phyloP scores from a whole-genome alignment of 2,888 invertebrate species.

The Sphaerophoria taeniata region DNA sequence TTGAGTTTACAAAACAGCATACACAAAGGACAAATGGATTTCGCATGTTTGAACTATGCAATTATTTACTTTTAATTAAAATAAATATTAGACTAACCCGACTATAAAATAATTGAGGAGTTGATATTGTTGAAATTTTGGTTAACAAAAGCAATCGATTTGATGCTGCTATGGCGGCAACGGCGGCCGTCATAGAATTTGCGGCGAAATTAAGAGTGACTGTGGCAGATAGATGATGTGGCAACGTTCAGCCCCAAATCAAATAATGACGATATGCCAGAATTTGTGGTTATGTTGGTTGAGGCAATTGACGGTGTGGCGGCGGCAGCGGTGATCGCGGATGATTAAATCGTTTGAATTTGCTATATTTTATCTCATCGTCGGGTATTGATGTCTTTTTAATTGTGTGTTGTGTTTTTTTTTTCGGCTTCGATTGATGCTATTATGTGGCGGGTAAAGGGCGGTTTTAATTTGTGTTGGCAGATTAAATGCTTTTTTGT shows the following conservation, averaged over 20 bases:
- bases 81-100: constrained; percentile 63
- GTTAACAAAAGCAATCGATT: constrained; percentile 52
- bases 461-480: background rate
- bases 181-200: background rate
- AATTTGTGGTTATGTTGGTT: constrained; percentile 26
- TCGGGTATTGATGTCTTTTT: constrained; percentile 11
- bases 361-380: background rate
- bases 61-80: constrained; percentile 72
- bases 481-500: background rate
- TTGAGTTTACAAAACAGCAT: background rate
- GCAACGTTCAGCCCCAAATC: constrained; percentile 22
- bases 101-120: constrained; percentile 60
- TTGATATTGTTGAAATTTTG: constrained; percentile 66
- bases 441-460: background rate
- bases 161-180: constrained; percentile 14
- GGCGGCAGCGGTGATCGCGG: constrained; percentile 26
- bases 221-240: background rate
- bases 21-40: constrained; percentile 31
- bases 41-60: constrained; percentile 41
- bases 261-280: constrained; percentile 36
- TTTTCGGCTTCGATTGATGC: background rate
- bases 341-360: constrained; percentile 59
- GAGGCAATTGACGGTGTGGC: constrained; percentile 44
- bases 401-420: constrained; percentile 13
- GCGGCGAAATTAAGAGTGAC: background rate